Evolutionary conservation across 2,888 invertebrate genomes (phyloP), one percentile per base, ranked within the genome.

Genomic region (Drosophila pseudotalamancana): DNA sequence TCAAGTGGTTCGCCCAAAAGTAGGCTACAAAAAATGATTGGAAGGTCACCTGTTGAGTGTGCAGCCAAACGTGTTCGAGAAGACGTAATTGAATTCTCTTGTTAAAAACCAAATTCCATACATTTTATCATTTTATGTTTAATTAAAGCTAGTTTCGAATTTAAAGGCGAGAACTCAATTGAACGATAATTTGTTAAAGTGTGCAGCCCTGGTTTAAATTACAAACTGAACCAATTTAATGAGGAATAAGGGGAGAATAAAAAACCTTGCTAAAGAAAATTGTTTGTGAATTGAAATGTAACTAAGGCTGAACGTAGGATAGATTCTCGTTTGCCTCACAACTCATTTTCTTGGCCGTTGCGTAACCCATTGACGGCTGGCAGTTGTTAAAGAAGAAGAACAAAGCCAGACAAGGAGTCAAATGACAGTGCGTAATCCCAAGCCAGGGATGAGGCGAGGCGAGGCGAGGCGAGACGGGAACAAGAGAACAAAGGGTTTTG

Each of bases 401-500:
- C 59, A 71, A 57, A 45, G 51, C 57, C 55, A 34, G 14, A 31
- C 34, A 56, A 43, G 42, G 53, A 54, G 68, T 63, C 67, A 57
- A 71, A 71, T 74, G 71, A 60, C 71, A 63, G 39, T 16, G 56
- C 12, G 37, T 65, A 62, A 76, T 65, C 77, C 77, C 9, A 25
- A 32, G 19, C n/a, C 29, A 12, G 29, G 18, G 11, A 43, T 23
- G 25, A 25, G 34, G 50, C 39, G 49, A 53, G n/a, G n/a, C n/a
- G n/a, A n/a, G n/a, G n/a, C n/a, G n/a, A n/a, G n/a, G n/a, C n/a
- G n/a, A n/a, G n/a, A n/a, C n/a, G n/a, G n/a, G n/a, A n/a, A n/a
- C n/a, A n/a, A n/a, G n/a, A n/a, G 43, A 61, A 55, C 43, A 61
- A 60, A 71, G 73, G 71, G 54, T 53, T 21, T 51, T 61, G 67